phyloP scores from a whole-genome alignment of 2,888 invertebrate genomes.

The Drosophila infuscata region DNA sequence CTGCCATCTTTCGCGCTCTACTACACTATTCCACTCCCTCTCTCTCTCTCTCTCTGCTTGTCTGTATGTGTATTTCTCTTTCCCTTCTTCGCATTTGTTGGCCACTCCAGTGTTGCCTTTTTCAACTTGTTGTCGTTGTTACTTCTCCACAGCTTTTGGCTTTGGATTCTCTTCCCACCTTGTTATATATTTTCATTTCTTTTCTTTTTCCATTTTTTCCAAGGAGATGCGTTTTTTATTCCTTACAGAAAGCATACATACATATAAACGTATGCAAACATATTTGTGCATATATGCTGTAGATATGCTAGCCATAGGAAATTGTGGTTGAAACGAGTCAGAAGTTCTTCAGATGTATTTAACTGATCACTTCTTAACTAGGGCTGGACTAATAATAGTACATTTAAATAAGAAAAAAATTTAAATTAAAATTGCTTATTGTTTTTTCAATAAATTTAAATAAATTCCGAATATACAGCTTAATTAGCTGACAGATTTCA shows the following conservation, averaged over 20 bases:
- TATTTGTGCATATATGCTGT: constrained; percentile 3
- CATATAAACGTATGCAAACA: neutral
- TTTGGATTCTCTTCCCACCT: constrained; percentile 48
- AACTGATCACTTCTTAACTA: constrained; percentile 4
- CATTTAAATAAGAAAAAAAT: neutral
- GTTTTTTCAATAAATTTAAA: neutral
- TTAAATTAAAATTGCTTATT: neutral
- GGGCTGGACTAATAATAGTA: neutral
- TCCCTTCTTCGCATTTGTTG: constrained; percentile 39
- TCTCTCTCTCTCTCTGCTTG: neutral
- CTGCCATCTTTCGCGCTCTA: neutral
- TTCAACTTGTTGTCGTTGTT: constrained; percentile 37
- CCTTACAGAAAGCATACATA: constrained; percentile 5
- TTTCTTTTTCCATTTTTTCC: constrained; percentile 32
- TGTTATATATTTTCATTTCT: constrained; percentile 23
- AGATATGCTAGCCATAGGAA: constrained; percentile 16
- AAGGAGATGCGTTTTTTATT: constrained; percentile 53
- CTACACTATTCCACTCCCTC: neutral
- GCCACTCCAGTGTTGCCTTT: constrained; percentile 67
- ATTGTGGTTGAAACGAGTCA: constrained; percentile 44
- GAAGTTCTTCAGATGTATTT: constrained; percentile 30
- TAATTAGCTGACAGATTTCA: neutral
- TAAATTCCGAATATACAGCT: neutral
- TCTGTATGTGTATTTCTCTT: constrained; percentile 11
- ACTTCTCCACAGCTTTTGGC: constrained; percentile 57